A percentile compares a stretch with the other conserved stretches of the same genome.
Conservation (phyloP, 1,140 invertebrate genomes). For the Drosophila erecta region DNA sequence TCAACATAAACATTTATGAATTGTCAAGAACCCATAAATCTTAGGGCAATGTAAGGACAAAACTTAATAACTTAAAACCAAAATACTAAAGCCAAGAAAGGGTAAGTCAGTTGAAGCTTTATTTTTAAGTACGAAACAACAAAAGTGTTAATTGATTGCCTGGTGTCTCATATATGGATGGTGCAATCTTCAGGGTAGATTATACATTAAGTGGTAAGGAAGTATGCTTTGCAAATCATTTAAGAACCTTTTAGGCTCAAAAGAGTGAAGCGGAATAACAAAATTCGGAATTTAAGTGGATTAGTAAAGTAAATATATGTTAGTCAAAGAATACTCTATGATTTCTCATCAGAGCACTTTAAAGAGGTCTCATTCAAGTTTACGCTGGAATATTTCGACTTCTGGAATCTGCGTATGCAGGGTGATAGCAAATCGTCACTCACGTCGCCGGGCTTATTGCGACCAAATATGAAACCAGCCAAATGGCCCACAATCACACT, state of each 20-base stretch:
- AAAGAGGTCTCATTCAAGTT: constrained; percentile 39
- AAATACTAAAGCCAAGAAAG: no score
- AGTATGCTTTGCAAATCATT: no score
- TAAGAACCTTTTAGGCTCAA: no score
- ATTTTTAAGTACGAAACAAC: no score
- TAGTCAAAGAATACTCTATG: background rate
- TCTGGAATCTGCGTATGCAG: constrained; percentile 40
- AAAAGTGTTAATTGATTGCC: no score
- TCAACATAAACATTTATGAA: background rate
- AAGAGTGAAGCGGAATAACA: no score
- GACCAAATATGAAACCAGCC: constrained; percentile 55
- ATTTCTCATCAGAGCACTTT: constrained; percentile 25
- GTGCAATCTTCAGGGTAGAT: no score
- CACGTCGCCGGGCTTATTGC: constrained; percentile 44
- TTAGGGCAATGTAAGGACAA: background rate
- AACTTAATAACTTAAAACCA: background rate
- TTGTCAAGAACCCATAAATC: constrained; percentile 1
- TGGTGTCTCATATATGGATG: no score
- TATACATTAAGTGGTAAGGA: no score
- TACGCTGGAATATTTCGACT: constrained; percentile 54
- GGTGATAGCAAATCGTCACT: constrained; percentile 63
- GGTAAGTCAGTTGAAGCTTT: no score
- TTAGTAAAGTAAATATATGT: no score
- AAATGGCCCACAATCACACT: constrained; percentile 46
- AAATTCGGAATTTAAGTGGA: no score